Evolutionary conservation across 1,140 invertebrate genomes (phyloP).

Genomic region (Drosophila chauvacae): DNA sequence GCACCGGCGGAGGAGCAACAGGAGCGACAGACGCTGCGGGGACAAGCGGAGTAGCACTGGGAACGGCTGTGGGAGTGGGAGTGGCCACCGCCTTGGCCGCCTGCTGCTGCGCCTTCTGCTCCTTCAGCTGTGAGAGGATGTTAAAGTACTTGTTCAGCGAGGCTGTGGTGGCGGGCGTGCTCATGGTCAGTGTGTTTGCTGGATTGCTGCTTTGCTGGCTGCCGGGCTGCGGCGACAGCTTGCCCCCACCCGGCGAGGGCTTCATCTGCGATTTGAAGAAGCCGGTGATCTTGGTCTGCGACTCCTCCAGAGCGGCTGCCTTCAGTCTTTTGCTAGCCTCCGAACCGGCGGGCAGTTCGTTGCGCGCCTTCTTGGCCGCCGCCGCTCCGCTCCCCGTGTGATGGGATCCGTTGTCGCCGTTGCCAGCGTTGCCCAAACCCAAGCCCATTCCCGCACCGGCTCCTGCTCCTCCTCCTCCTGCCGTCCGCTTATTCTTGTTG

Average conservation of each 20-base stretch:
- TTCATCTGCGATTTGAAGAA: slow-evolving; percentile 93
- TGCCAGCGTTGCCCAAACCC: neutral
- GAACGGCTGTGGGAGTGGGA: slow-evolving; percentile 15
- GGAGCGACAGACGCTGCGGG: slow-evolving; percentile 14
- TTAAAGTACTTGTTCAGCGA: slow-evolving; percentile 84
- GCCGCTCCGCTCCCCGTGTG: slow-evolving; percentile 26
- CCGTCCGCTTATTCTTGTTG: slow-evolving; percentile 53
- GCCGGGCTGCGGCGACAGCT: slow-evolving; percentile 59
- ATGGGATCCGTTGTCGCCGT: slow-evolving; percentile 7
- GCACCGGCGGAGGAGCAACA: slow-evolving; percentile 9
- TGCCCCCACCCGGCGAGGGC: slow-evolving; percentile 85
- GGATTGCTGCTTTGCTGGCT: slow-evolving; percentile 45
- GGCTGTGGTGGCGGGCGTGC: slow-evolving; percentile 78
- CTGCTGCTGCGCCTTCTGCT: slow-evolving; percentile 58
- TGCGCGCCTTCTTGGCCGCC: slow-evolving; percentile 64
- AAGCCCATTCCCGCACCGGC: slow-evolving; percentile 7
- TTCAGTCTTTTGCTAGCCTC: slow-evolving; percentile 82
- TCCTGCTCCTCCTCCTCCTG: slow-evolving; percentile 19
- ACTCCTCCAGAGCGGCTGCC: slow-evolving; percentile 78
- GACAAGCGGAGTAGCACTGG: slow-evolving; percentile 14
- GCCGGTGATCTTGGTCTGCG: slow-evolving; percentile 89
- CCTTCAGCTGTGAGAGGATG: slow-evolving; percentile 77
- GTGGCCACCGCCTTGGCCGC: slow-evolving; percentile 16
- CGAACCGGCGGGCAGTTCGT: slow-evolving; percentile 26
- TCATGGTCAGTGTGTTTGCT: slow-evolving; percentile 73